Evolutionary conservation across 2,797 vertebrate species (phyloP), one percentile per base, ranked within the genome.

Genomic region (Allochrocebus solatus): DNA sequence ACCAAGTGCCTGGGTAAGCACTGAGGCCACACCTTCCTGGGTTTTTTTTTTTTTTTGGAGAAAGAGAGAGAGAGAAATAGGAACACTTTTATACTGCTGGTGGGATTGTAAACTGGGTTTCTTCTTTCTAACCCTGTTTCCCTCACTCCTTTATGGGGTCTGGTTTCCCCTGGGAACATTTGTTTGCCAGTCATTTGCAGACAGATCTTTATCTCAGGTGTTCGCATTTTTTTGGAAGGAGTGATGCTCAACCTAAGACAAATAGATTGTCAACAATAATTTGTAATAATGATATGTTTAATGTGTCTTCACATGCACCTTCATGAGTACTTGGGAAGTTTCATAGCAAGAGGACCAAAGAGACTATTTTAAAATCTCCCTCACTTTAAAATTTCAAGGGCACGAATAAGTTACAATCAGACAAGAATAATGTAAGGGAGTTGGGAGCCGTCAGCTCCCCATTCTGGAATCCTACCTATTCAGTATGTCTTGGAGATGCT

Each of bases 211-310:
- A 26, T 2, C 19, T 39, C n/a, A 22, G 4, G 1, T 4, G 0
- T 57, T 9, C 5, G 4, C 53, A 16, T n/a, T 48, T 14, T 9
- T 36, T 46, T 5, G 14, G 24, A 4, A 0, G 5, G 2, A 0
- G 5, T 8, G 12, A 16, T 17, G 48, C 5, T 43, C 24, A 48
- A 22, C 36, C 5, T 9, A 8, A 1, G 26, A 30, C 3, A 50
- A 36, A n/a, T 1, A 57, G 9, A 64, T 16, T 1, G 4, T 12
- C 43, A 36, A 19, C 53, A 36, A 9, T 24, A 13, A 33, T 17
- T 26, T 59, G 39, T 22, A n/a, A 70, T 5, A 21, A 24, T n/a
- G 48, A n/a, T 11, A 17, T 19, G 13, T n/a, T 43, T 75, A 24
- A 2, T 9, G 46, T 19, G 21, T 50, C 61, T 83, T 67, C 22